Conservation (phyloP, 1,140 invertebrate species). For the Mya arenaria region DNA sequence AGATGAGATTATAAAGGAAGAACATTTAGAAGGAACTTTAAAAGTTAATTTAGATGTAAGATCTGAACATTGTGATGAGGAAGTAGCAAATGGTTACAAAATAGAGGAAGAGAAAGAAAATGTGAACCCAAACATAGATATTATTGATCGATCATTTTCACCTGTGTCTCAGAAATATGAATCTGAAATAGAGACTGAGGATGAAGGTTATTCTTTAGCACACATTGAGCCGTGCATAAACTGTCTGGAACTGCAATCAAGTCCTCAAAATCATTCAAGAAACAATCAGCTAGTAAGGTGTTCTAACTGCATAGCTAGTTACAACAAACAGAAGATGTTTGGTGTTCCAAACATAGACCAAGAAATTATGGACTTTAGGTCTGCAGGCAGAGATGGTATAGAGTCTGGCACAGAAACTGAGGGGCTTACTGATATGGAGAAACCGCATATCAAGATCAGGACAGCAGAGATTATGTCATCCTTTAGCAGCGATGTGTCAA, state of each 20-base stretch:
- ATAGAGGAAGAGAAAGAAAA: conserved; percentile 20
- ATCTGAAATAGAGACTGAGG: conserved; percentile 47
- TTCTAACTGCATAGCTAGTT: neutral
- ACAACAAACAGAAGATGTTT: conserved; percentile 28
- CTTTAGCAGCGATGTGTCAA: conserved; percentile 27
- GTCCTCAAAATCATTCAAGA: no score
- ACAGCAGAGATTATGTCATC: conserved; percentile 1
- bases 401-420: conserved; percentile 42
- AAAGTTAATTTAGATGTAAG: neutral
- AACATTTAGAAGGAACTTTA: neutral
- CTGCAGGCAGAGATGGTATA: neutral
- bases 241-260: no score
- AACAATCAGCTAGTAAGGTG: conserved; percentile 8
- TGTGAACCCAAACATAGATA: neutral
- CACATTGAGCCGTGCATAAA: conserved; percentile 45
- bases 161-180: conserved; percentile 10
- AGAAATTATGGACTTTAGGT: conserved; percentile 36
- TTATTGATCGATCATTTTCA: no score
- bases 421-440: neutral
- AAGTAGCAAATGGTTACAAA: neutral
- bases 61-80: neutral
- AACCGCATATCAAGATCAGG: neutral
- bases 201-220: conserved; percentile 17
- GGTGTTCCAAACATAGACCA: neutral
- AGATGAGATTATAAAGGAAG: neutral